These are phyloP conservation scores for Lasioglossum baleicum DNA, from an alignment of 1,140 invertebrate species.

Conservation along the genomic window DNA sequence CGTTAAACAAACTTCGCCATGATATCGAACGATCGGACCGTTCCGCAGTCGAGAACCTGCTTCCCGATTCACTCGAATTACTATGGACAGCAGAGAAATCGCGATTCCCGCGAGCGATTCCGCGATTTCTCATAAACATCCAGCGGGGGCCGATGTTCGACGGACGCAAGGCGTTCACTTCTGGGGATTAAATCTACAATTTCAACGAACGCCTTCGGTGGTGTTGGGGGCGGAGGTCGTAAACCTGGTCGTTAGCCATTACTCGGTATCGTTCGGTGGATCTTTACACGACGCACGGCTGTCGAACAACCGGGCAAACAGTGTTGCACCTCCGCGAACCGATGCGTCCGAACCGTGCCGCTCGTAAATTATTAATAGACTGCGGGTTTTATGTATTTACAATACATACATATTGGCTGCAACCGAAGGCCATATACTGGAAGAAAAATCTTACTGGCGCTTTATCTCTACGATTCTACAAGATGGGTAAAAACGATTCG, in stretches of 20 bases:
- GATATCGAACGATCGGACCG: too few relatives aligned
- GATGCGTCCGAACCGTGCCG: background rate
- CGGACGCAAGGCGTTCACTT: background rate
- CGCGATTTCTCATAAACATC: constrained; percentile 10
- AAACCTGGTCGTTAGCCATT: constrained; percentile 37
- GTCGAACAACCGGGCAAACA: background rate
- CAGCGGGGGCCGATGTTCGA: too few relatives aligned
- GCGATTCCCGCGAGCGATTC: background rate
- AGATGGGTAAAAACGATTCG: too few relatives aligned
- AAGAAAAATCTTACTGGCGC: too few relatives aligned
- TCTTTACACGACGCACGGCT: constrained; percentile 6
- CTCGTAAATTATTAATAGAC: constrained; percentile 57
- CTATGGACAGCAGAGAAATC: background rate
- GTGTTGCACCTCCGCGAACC: background rate
- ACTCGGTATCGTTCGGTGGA: constrained; percentile 22
- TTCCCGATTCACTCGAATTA: background rate
- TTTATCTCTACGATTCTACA: too few relatives aligned
- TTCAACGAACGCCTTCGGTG: constrained; percentile 16
- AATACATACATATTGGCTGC: too few relatives aligned
- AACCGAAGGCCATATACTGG: too few relatives aligned
- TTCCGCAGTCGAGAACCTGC: too few relatives aligned
- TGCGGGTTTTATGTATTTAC: too few relatives aligned
- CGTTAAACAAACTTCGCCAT: too few relatives aligned
- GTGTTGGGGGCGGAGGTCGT: constrained; percentile 13
- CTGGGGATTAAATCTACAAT: constrained; percentile 3